These are phyloP conservation scores for Pelochelys cantorii DNA, from an alignment of 2,797 vertebrate species.

Conservation along the genomic window DNA sequence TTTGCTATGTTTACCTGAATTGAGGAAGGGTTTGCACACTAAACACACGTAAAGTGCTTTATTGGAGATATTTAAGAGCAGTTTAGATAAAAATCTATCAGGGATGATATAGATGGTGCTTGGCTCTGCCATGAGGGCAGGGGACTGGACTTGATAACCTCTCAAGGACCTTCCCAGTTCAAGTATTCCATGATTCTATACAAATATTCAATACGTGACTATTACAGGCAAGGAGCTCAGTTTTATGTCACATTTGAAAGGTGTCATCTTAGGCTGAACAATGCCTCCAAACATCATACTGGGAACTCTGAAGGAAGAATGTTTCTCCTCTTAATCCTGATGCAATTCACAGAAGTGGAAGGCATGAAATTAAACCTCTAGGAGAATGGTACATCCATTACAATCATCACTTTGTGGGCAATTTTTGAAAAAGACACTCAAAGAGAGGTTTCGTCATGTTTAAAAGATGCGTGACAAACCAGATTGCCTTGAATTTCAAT, in stretches of 20 bases:
- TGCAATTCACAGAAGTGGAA: not conserved
- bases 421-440: not conserved
- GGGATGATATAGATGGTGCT: no score
- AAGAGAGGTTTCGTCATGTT: not conserved
- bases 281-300: slow-evolving; percentile 13
- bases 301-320: not conserved
- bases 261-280: not conserved
- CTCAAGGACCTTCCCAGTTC: no score
- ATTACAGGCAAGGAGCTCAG: not conserved
- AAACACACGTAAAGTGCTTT: not conserved
- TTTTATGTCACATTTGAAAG: not conserved
- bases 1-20: slow-evolving; percentile 41
- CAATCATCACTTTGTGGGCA: not conserved
- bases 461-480: not conserved
- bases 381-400: not conserved
- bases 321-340: slow-evolving; percentile 33
- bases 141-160: no score
- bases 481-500: not conserved
- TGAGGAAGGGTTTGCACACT: slow-evolving; percentile 8
- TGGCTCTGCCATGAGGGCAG: no score
- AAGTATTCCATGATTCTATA: not conserved
- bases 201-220: not conserved
- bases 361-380: not conserved
- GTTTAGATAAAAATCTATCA: no score
- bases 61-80: no score